These are phyloP conservation scores for Halcyon leucocephala DNA, from an alignment of 2,797 vertebrate species.

Conservation along the genomic window DNA sequence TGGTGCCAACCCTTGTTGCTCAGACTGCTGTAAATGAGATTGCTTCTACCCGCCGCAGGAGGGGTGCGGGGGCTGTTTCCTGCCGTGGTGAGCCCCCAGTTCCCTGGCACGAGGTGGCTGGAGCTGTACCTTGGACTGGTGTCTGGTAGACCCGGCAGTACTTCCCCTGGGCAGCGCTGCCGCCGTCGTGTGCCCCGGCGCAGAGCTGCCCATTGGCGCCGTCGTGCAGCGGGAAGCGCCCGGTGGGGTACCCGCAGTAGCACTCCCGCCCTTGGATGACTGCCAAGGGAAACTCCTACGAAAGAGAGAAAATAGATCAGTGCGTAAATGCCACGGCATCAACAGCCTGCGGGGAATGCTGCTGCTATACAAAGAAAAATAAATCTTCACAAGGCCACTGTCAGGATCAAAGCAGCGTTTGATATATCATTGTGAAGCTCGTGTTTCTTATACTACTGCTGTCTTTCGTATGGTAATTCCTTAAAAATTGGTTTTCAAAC, in stretches of 20 bases:
- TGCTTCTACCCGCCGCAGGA: accelerated
- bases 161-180: not conserved
- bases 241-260: conserved; percentile 88
- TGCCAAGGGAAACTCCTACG: conserved; percentile 92
- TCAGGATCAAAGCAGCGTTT: not conserved
- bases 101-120: accelerated
- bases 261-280: conserved; percentile 84
- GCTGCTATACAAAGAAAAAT: not conserved
- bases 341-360: not conserved
- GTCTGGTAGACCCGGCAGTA: conserved; percentile 93
- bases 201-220: conserved; percentile 77
- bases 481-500: not conserved
- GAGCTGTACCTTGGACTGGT: conserved; percentile 88
- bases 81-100: not conserved
- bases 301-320: not conserved
- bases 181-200: conserved; percentile 17
- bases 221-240: conserved; percentile 81
- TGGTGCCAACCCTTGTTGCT: accelerated
- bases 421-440: not conserved
- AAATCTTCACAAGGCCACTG: not conserved
- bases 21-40: not conserved
- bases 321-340: not conserved
- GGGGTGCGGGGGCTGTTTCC: accelerated
- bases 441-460: not conserved
- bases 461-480: not conserved